Evolutionary conservation across 30 jellyfish, hydroid and myxozoan species (phyloP), one percentile per base, ranked within the genome.

Genomic region (Aurelia aurita): DNA sequence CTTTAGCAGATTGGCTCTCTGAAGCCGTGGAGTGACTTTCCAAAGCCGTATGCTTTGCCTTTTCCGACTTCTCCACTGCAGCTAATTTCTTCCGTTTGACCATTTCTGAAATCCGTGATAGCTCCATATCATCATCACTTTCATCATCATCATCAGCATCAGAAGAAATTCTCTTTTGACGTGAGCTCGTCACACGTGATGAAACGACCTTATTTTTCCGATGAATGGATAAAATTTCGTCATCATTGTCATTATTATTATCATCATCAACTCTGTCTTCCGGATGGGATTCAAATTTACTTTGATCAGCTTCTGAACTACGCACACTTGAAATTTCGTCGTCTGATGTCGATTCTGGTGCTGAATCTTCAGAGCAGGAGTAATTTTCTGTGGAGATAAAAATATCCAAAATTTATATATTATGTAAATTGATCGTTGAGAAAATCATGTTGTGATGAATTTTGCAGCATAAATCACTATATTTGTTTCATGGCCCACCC

Each of bases 321-420:
- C 57, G 32, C 0, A 44, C 32, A 58, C 92, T 69, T 34, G 74
- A 71, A 25, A 23, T 26, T 12, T 84, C 93, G 9, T 70, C 91
- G 31, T 81, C 91, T 45, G 91, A 81, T 21, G 85, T 44, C 57
- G 69, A 55, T n/a, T 81, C 91, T 16, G 85, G 19, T 68, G 75
- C 39, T 51, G 84, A 66, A 15, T 59, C 76, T 15, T 31, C 77
- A 6, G 85, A 67, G 53, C 67, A 68, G 22, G n/a, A 39, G 43
- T 29, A 69, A 29, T 61, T 45, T 12, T 68, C 91, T 81, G 69
- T 12, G 45, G 58, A 58, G 51, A 39, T 39, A 39, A 39, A 7
- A 39, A 39, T 39, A 6, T 39, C 15, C 3, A 5, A 31, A 39
- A 8, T 0, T 39, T 0, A 14, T 5, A 31, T 31, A 3, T 31